Base-by-base conservation (phyloP, 2,888 invertebrate genomes). In the Leptopterna dolabrata region DNA sequence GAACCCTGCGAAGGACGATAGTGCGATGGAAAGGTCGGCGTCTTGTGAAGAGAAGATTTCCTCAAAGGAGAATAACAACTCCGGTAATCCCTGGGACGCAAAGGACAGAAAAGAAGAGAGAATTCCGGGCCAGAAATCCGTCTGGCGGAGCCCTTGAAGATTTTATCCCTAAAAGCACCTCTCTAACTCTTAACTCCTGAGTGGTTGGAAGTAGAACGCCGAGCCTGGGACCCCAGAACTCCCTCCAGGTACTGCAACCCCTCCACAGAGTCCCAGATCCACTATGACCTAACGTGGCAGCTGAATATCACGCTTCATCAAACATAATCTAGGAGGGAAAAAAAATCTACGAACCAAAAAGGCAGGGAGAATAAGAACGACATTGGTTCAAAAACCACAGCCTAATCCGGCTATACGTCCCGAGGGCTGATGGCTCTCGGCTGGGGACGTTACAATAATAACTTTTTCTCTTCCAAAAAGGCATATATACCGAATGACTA, bases 251-350 rank as follows among this genome's bases (percentile, higher is more conserved):
- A 78, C 27, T 45, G 78, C 78, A 24, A 24, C 27, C 78, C 78
- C 45, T 45, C 41, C 27, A 27, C 27, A 27, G 16, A 29, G 78
- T 45, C 73, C 30, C 19, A 41, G 73, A 73, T 73, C 73, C 19
- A 63, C 63, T 43, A 27, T 27, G 81, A 81, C 81, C 81, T 29
- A 55, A 27, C 81, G 27, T 30, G 55, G 55, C 81, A 81, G 81
- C 81, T 81, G 81, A 81, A 55, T 81, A 55, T 43, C 81, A 81
- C 81, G 81, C 81, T 81, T 81, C 81, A 81, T 81, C 81, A 30
- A 81, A 55, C 81, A 81, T 55, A 55, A 51, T 81, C 81, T 81
- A 29, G 29, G 55, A 81, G 45, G 24, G 47, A 78, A 78, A 78
- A 36, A 78, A 78, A 78, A 45, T 41, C n/a, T 30, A 41, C 41